phyloP scores from a whole-genome alignment of 92 coral and sea anemone genomes.

The Epizoanthus stellaris region DNA sequence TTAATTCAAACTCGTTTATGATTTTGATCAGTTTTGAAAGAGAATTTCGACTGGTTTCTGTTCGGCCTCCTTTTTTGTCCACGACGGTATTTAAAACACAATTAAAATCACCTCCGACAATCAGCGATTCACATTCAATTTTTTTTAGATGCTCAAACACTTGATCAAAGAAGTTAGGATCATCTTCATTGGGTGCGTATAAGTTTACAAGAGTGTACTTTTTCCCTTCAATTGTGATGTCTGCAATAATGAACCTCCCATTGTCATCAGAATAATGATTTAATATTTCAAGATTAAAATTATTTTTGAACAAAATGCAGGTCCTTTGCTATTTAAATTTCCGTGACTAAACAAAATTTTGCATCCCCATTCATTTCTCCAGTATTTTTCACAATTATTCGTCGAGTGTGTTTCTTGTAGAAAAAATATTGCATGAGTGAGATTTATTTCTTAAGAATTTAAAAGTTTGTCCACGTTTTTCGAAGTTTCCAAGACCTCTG shows the following conservation, averaged over 20 bases:
- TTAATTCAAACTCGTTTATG: no score
- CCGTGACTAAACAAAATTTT: constrained; percentile 34
- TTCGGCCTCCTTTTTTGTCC: constrained; percentile 22
- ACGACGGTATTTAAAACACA: background rate
- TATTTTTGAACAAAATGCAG: background rate
- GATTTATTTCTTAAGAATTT: constrained; percentile 4
- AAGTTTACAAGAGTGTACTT: background rate
- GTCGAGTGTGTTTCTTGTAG: constrained; percentile 8
- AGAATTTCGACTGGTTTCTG: background rate
- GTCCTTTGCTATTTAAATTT: background rate
- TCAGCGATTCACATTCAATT: background rate
- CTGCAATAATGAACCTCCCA: constrained; percentile 6
- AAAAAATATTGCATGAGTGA: constrained; percentile 6
- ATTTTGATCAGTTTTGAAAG: background rate
- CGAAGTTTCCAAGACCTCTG: no score
- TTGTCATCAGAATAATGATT: background rate
- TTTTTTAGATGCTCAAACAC: background rate
- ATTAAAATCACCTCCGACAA: background rate
- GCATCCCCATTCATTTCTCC: constrained; percentile 50
- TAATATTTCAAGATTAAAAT: background rate
- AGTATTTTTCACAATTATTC: background rate
- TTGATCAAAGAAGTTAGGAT: background rate
- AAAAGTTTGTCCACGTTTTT: background rate
- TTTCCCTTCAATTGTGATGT: constrained; percentile 9
- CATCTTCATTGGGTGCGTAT: constrained; percentile 19